Percentiles rank a stretch among this genome's conserved stretches.
phyloP scores from a whole-genome alignment of 2,113 vertebrate genomes.

The Urocitellus parryii region DNA sequence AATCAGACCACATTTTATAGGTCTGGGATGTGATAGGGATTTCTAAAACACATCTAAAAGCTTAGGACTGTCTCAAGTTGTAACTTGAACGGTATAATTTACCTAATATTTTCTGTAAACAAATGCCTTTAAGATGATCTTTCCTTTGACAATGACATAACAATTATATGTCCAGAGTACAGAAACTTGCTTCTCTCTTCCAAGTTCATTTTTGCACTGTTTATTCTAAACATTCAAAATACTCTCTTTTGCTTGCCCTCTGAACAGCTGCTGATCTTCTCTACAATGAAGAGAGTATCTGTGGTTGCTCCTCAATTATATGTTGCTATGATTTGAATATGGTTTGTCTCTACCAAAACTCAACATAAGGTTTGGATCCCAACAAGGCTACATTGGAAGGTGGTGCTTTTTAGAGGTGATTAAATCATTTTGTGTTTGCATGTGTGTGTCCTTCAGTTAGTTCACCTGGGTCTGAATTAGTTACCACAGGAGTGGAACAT shows the following conservation, averaged over 20 bases:
- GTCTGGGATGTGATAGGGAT: background rate
- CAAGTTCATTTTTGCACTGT: background rate
- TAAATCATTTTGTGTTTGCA: too few relatives aligned
- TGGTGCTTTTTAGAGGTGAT: background rate
- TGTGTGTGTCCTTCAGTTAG: background rate
- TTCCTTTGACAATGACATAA: background rate
- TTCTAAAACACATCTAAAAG: background rate
- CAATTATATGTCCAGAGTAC: background rate
- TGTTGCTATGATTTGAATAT: background rate
- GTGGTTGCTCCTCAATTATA: background rate
- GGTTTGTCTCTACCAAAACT: background rate
- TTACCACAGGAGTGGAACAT: background rate
- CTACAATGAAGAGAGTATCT: background rate
- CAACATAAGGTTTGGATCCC: background rate
- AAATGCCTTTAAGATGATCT: background rate
- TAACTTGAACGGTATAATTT: background rate
- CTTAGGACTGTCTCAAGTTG: background rate
- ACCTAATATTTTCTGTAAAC: background rate
- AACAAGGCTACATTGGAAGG: too few relatives aligned
- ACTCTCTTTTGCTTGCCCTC: background rate
- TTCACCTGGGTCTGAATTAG: background rate
- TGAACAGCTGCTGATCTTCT: background rate
- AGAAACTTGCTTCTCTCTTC: background rate
- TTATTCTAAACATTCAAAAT: background rate
- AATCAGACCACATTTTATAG: background rate